Base-by-base conservation (phyloP, 2,797 vertebrate genomes). In the Chrysocyon brachyurus region DNA sequence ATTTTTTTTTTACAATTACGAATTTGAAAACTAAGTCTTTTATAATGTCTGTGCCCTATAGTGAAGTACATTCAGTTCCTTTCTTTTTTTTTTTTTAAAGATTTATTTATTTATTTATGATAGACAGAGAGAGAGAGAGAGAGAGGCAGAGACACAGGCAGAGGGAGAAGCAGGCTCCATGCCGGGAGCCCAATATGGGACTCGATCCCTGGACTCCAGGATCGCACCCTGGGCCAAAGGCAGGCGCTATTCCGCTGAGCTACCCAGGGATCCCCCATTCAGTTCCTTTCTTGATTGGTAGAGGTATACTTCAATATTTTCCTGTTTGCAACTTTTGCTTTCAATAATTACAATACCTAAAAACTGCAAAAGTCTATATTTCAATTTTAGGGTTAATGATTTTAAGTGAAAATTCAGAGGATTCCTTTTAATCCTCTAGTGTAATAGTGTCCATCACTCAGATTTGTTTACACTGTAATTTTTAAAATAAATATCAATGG, bases 321-420 rank as follows among this genome's bases (percentile, higher is more conserved):
- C 49, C 6, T 40, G n/a, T 86, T 72, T 33, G 7, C 86, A 82
- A 54, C 15, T 0, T 78, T 49, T 57, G 3, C 83, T 94, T 90
- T 87, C 57, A 85, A 11, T 75, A 16, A 72, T 81, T 75, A 36
- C 10, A 72, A 12, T 59, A 88, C 12, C 56, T 82, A 64, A 82
- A 92, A 70, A 5, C 64, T 87, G 46, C 31, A 54, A 59, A 87
- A 63, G 3, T 52, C n/a, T 26, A 81, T 9, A 75, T 22, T 94
- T 68, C 33, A 52, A 82, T 52, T 88, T 85, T 59, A 57, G 46
- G 89, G 52, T 97, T 93, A 17, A 2, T 73, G 70, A 89, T 94
- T 73, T 73, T 79, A 56, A 92, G 52, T 12, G 11, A 90, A 93
- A 83, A 56, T 17, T 15, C 24, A 52, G 57, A 95, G 17, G 52